Evolutionary conservation across 1,140 invertebrate species (phyloP), one percentile per base, ranked within the genome.

Genomic region (Lordiphosa clarofinis): DNA sequence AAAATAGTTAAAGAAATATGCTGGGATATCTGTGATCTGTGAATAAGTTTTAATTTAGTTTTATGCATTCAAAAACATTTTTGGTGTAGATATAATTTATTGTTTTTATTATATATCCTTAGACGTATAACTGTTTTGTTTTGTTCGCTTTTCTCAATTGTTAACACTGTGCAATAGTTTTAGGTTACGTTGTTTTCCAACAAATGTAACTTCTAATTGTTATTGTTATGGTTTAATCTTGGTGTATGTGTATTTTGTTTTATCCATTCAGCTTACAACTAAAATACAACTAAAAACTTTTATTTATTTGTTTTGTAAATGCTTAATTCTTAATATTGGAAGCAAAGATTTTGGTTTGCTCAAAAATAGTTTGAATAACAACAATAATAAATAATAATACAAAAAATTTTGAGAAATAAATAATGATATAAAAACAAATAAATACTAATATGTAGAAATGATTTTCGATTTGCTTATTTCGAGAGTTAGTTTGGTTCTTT

Each of bases 321-420:
- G 64, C 64, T 67, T 46, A 33, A 67, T 67, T 50, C 63, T 67
- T 67, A 67, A 46, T 28, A 31, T 52, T 67, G 63, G 64, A 67
- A 67, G 64, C 64, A 68, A 67, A 67, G 63, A 52, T 67, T 53
- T 52, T 19, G 40, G 11, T 53, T 67, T 67, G 64, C 64, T 67
- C 46, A 42, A 31, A 31, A 31, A 31, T 31, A 8, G 37, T 53
- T 67, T 46, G 28, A 31, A 31, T 31, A 67, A 67, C 64, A 67
- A 67, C 64, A 68, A 36, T 64, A 47, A 47, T 67, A 37, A 64
- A 52, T 10, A 68, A 59, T 47, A 48, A 24, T 59, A 59, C 11
- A 68, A 67, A 53, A 50, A 67, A 67, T 67, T 67, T 52, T 42
- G 44, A 42, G 58, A 52, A 52, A 67, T 67, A 67, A 67, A 67